Conservation (phyloP, 1,140 invertebrate species). For the Teleopsis dalmanni region DNA sequence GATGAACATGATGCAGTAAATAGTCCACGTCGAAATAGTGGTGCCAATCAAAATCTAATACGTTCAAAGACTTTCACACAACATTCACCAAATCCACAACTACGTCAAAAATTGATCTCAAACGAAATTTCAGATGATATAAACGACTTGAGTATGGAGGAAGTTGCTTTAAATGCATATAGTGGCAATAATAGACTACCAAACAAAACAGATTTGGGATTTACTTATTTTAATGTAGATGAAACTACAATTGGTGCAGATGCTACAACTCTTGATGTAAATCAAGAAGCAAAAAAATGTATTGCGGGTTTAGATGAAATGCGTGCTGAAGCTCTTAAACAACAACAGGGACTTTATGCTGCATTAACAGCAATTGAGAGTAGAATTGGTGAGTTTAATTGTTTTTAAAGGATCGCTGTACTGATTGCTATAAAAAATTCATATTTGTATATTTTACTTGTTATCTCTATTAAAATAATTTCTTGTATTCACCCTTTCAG, state of each 20-base stretch:
- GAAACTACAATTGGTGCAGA: conserved; percentile 31
- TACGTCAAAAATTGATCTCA: conserved; percentile 47
- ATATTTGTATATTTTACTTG: background rate
- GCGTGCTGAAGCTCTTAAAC: conserved; percentile 54
- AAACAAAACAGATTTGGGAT: conserved; percentile 61
- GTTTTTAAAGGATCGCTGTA: background rate
- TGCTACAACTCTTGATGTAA: conserved; percentile 50
- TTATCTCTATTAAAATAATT: background rate
- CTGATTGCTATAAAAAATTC: no score
- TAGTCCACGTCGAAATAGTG: conserved; percentile 1
- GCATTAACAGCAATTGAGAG: conserved; percentile 35
- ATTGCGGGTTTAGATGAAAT: conserved; percentile 56
- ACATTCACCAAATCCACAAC: conserved; percentile 50
- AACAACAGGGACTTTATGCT: conserved; percentile 56
- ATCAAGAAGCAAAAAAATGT: conserved; percentile 57
- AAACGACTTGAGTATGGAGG: conserved; percentile 60
- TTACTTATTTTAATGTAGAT: conserved; percentile 54
- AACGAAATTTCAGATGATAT: conserved; percentile 32
- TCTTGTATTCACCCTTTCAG: conserved; percentile 13
- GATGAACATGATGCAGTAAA: background rate
- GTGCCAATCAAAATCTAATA: conserved; percentile 41
- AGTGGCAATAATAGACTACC: conserved; percentile 21
- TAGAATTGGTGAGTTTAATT: conserved; percentile 22
- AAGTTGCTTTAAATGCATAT: conserved; percentile 56
- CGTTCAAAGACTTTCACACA: conserved; percentile 56